Conservation (phyloP, 2,888 invertebrate genomes). For the Aspidiotus rigidus region DNA sequence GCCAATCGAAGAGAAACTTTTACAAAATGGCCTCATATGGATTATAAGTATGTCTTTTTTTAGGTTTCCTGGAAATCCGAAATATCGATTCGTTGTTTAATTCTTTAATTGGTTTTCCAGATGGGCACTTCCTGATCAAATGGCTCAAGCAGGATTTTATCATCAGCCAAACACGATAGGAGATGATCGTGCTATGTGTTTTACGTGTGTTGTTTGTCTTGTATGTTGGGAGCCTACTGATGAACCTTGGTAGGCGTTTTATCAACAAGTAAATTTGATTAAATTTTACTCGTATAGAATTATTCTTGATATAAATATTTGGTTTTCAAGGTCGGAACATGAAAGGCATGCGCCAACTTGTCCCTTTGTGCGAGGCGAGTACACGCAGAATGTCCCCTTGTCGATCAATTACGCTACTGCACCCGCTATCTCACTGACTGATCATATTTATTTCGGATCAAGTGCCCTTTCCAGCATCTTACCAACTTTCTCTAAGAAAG, state of each 20-base stretch:
- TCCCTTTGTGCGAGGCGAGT: constrained; percentile 87
- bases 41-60: constrained; percentile 65
- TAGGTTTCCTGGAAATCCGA: neutral
- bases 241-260: constrained; percentile 66
- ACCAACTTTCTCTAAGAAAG: constrained; percentile 27
- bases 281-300: neutral
- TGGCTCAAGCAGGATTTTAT: constrained; percentile 96
- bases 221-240: constrained; percentile 96
- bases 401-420: constrained; percentile 75
- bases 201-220: constrained; percentile 86
- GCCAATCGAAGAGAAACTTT: constrained; percentile 83
- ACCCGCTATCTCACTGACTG: constrained; percentile 49
- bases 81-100: neutral
- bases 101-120: constrained; percentile 45
- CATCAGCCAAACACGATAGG: constrained; percentile 83
- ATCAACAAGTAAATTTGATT: constrained; percentile 7
- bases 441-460: constrained; percentile 27
- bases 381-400: constrained; percentile 88
- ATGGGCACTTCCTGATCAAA: constrained; percentile 90
- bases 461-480: constrained; percentile 19
- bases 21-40: constrained; percentile 92
- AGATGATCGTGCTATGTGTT: constrained; percentile 92
- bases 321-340: constrained; percentile 63
- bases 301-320: neutral
- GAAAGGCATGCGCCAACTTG: constrained; percentile 88